Base-by-base conservation (phyloP, 2,113 vertebrate genomes). In the Sterrhoptilus dennistouni region DNA sequence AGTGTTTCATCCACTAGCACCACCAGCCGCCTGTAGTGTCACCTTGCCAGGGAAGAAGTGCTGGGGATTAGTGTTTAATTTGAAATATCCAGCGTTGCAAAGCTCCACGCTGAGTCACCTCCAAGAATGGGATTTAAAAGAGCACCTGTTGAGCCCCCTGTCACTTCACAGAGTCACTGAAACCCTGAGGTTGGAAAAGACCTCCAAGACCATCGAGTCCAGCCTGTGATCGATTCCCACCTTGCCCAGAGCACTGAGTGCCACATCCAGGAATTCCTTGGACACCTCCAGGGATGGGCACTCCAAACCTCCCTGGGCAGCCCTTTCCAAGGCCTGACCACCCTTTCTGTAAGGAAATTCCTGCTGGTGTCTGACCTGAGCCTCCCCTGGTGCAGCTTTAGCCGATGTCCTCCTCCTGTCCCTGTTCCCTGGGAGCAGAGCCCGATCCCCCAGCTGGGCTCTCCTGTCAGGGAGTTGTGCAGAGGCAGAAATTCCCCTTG, bases 161-260 rank as follows among this genome's bases (percentile, higher is more conserved):
- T 59, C 61, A 42, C 35, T 66, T 44, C 45, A 68, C 9, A 4
- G 17, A 49, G 21, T 36, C 35, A 12, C 31, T 31, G 83, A 19
- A n/a, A 38, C 38, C 22, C 1, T 28, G 27, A 53, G 18, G 7
- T 4, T 38, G 42, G 65, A 25, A 54, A 35, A 64, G 29, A 3
- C 9, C 20, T 54, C 25, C 21, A 20, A 49, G 49, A 8, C 3
- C 20, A 47, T 4, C 0, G 0, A 61, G 22, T 29, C 24, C 56
- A 8, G 9, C 1, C 24, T 70, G 47, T n/a, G 47, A 0, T 33
- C 0, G 1, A 24, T 53, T 1, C 38, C 8, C 45, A 33, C 45
- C 28, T 28, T 44, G 54, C 53, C 31, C 53, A 6, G 44, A 52
- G 63, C 63, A 10, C 45, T 10, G 38, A 61, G 33, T 45, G 74